Evolutionary conservation across 2,113 vertebrate genomes (phyloP).

Genomic region (Ophiodon elongatus): DNA sequence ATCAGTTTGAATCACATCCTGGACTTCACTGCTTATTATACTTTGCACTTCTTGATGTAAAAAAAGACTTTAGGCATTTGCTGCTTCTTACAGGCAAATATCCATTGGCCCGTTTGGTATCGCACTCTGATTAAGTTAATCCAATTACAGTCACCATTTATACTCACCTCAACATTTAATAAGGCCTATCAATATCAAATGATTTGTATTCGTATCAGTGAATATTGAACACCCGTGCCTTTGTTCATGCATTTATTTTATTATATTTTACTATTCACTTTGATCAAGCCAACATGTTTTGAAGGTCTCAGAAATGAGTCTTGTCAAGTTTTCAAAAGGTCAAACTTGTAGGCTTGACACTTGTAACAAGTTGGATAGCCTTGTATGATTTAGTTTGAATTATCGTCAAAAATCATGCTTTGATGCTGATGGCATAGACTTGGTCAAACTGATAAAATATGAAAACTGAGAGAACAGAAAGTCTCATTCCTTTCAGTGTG

Average conservation of each 20-base stretch:
- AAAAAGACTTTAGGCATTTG: not conserved
- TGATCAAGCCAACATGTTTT: slow-evolving; percentile 49
- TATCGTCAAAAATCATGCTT: slow-evolving; percentile 40
- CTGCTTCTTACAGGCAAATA: slow-evolving; percentile 16
- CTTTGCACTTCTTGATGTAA: not conserved
- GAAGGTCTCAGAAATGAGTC: slow-evolving; percentile 44
- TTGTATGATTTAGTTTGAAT: slow-evolving; percentile 58
- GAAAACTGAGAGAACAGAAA: slow-evolving; percentile 58
- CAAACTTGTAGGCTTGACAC: slow-evolving; percentile 26
- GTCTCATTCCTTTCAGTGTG: slow-evolving; percentile 21
- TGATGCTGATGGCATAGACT: slow-evolving; percentile 51
- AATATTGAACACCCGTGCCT: slow-evolving; percentile 33
- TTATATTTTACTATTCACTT: slow-evolving; percentile 32
- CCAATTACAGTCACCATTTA: slow-evolving; percentile 36
- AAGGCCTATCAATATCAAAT: slow-evolving; percentile 31
- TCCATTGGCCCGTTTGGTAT: slow-evolving; percentile 20
- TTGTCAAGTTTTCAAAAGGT: slow-evolving; percentile 63
- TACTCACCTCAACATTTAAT: slow-evolving; percentile 35
- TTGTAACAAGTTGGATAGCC: slow-evolving; percentile 35
- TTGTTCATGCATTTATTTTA: slow-evolving; percentile 29
- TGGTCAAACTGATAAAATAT: slow-evolving; percentile 40
- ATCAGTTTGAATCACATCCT: slow-evolving; percentile 39
- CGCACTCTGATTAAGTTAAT: slow-evolving; percentile 8
- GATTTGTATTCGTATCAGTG: slow-evolving; percentile 26
- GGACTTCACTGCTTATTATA: not conserved